A percentile compares a stretch with the other conserved stretches of the same genome.
Evolutionary conservation across 1,140 invertebrate species (phyloP).

Genomic region (Phymorhynchus buccinoides): DNA sequence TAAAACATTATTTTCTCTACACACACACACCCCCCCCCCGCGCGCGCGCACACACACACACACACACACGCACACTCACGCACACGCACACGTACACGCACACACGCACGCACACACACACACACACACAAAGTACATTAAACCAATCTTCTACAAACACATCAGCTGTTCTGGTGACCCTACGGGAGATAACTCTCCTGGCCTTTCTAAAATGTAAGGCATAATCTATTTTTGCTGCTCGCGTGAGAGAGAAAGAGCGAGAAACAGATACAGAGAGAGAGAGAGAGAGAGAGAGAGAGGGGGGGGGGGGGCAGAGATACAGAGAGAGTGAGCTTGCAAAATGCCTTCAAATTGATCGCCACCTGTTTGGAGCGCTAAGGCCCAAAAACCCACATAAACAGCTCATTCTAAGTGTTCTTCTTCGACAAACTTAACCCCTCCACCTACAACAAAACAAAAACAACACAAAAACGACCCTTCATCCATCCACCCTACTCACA

Average conservation of each 20-base stretch:
- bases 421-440: not conserved
- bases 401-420: not conserved
- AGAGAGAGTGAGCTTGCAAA: no score
- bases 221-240: not conserved
- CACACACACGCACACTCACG: not conserved
- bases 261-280: not conserved
- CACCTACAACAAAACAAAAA: no score
- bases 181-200: no score
- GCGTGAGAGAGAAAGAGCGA: no score
- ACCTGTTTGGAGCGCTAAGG: no score
- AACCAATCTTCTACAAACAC: not conserved
- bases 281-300: not conserved
- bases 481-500: not conserved
- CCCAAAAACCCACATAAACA: not conserved
- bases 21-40: not conserved
- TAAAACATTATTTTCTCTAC: no score
- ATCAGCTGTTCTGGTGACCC: no score
- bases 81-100: not conserved
- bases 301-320: no score
- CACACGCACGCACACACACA: not conserved
- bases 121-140: not conserved
- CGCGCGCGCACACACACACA: not conserved
- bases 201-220: not conserved
- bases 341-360: no score
- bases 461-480: no score